These are phyloP conservation scores for Drosophila suboccidentalis DNA, from an alignment of 2,888 invertebrate genomes.

Conservation along the genomic window DNA sequence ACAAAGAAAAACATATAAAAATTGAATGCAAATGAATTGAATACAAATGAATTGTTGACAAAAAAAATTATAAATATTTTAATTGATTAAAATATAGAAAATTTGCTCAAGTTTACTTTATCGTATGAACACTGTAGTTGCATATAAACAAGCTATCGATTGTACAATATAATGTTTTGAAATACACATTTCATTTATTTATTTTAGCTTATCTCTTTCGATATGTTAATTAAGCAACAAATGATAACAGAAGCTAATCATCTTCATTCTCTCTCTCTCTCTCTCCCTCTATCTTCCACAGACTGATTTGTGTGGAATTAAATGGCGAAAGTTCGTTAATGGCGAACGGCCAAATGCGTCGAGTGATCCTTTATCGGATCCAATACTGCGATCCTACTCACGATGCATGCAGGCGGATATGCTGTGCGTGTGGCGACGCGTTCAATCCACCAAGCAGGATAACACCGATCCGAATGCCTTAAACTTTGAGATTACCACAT, in stretches of 20 bases:
- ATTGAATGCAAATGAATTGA: no score
- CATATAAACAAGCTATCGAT: conserved; percentile 17
- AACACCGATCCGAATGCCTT: conserved; percentile 86
- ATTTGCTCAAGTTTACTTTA: background rate
- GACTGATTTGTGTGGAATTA: conserved; percentile 99
- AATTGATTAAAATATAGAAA: no score
- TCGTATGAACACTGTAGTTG: background rate
- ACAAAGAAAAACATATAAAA: background rate
- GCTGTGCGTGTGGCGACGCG: conserved; percentile 98
- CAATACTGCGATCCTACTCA: conserved; percentile 95
- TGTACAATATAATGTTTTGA: conserved; percentile 29
- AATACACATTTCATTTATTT: conserved; percentile 22
- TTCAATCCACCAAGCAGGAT: conserved; percentile 88
- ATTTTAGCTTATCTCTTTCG: conserved; percentile 31
- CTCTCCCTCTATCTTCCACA: conserved; percentile 86
- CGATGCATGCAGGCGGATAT: conserved; percentile 97
- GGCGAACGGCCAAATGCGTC: conserved; percentile 88
- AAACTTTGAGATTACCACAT: conserved; percentile 85
- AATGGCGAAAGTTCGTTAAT: conserved; percentile 97
- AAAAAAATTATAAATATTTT: no score
- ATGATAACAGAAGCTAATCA: conserved; percentile 25
- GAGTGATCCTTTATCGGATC: conserved; percentile 93
- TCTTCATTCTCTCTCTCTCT: background rate
- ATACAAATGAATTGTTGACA: no score
- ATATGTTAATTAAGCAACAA: conserved; percentile 39